Conservation (phyloP, 1,140 invertebrate species). For the Colletes latitarsis region DNA sequence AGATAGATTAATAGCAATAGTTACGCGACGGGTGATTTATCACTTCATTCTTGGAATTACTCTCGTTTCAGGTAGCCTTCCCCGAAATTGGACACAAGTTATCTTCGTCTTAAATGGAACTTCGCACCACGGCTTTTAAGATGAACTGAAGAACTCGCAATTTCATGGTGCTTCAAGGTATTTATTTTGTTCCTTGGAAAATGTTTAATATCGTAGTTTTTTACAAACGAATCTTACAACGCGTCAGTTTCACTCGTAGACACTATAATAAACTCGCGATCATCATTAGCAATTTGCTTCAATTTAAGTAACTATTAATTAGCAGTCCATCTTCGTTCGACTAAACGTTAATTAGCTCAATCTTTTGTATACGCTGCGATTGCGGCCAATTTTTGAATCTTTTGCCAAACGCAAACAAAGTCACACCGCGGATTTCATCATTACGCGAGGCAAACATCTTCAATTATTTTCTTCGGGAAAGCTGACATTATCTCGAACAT, state of each 20-base stretch:
- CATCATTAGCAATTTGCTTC: too few species aligned
- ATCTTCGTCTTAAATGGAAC: neutral
- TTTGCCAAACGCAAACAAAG: neutral
- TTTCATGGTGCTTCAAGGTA: conserved; percentile 45
- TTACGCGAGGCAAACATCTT: neutral
- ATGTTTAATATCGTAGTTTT: too few species aligned
- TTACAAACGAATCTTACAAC: too few species aligned
- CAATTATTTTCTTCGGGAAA: too few species aligned
- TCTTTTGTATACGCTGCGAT: too few species aligned
- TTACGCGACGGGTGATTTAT: too few species aligned
- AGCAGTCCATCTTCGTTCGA: too few species aligned
- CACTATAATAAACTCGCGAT: too few species aligned
- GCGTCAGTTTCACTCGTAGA: too few species aligned
- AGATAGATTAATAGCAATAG: too few species aligned
- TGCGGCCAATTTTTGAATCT: neutral
- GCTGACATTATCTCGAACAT: neutral
- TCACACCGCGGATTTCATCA: neutral
- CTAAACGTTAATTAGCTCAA: too few species aligned
- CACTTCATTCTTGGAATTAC: neutral
- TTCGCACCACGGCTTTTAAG: neutral
- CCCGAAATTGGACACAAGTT: neutral
- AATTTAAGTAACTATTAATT: too few species aligned
- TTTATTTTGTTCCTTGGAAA: neutral
- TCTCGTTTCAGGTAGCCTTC: conserved; percentile 21
- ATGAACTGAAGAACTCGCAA: conserved; percentile 30